Evolutionary conservation across 2,888 invertebrate genomes (phyloP), one percentile per base, ranked within the genome.

Genomic region (Conops quadrifasciatus): DNA sequence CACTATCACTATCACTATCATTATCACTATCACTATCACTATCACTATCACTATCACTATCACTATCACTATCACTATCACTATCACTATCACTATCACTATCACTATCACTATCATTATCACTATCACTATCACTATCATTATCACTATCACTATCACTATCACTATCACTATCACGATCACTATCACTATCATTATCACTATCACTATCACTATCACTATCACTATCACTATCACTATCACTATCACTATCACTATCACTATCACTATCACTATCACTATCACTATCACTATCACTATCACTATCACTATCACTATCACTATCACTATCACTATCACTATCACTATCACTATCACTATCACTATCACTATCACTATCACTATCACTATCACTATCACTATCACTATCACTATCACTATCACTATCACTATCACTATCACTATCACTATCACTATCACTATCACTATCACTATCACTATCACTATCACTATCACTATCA

Each of bases 391-490:
- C 4, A 63, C 63, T 2, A 63, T 63, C 63, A 63, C 63, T 2
- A 63, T 63, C 63, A 63, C 63, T 2, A 63, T 63, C 63, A 63
- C 63, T 2, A 63, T 63, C 63, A 63, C 63, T 2, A 63, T 63
- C 63, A 63, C 63, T 2, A 63, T 63, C 63, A 63, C 63, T 2
- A 63, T 63, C 63, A 63, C 36, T 65, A 45, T 45, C 65, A 65
- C 65, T 65, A 65, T 65, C 65, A 65, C 65, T 65, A 65, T 65
- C 65, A 65, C 65, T 65, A 65, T 65, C 65, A 66, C 47, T 66
- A 66, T 56, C 66, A 66, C 66, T 66, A 66, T 45, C 45, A 24
- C 63, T 2, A 63, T 63, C 63, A 63, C 63, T 2, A 63, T 63
- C 63, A 63, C 63, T 2, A 63, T 63, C 63, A 63, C 63, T 2